These are phyloP conservation scores for Monopis laevigella DNA, from an alignment of 2,888 invertebrate genomes.

Conservation along the genomic window DNA sequence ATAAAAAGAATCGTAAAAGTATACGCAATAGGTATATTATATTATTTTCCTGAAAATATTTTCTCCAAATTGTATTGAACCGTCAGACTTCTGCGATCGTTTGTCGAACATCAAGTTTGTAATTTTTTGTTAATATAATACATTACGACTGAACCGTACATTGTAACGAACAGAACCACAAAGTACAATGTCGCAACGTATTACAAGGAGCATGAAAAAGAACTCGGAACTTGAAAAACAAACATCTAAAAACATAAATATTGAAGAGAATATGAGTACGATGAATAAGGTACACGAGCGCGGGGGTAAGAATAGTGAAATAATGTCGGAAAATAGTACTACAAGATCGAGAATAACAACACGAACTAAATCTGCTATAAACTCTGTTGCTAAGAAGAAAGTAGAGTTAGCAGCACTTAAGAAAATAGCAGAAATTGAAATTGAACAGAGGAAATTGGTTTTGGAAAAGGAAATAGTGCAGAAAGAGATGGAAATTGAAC, in stretches of 20 bases:
- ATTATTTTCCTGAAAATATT: too few species aligned
- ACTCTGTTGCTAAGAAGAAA: not conserved
- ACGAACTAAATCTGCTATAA: not conserved
- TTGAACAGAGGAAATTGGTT: not conserved
- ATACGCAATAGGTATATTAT: too few species aligned
- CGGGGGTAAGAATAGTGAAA: not conserved
- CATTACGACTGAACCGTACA: not conserved
- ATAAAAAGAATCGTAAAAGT: too few species aligned
- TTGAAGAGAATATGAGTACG: not conserved
- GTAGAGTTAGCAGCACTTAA: not conserved
- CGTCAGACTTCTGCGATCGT: not conserved
- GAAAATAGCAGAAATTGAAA: not conserved
- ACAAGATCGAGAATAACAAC: not conserved
- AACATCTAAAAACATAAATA: not conserved
- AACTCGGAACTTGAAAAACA: not conserved
- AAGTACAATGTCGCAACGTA: not conserved
- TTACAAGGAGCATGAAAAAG: not conserved
- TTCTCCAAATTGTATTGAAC: not conserved
- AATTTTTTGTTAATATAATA: not conserved
- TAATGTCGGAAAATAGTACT: not conserved
- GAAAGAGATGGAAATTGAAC: too few species aligned
- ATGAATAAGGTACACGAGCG: not conserved
- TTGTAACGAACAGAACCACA: too few species aligned
- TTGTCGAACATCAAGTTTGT: not conserved
- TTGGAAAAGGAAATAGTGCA: too few species aligned